Conservation (phyloP, 1,140 invertebrate species). For the Whitmania pigra region DNA sequence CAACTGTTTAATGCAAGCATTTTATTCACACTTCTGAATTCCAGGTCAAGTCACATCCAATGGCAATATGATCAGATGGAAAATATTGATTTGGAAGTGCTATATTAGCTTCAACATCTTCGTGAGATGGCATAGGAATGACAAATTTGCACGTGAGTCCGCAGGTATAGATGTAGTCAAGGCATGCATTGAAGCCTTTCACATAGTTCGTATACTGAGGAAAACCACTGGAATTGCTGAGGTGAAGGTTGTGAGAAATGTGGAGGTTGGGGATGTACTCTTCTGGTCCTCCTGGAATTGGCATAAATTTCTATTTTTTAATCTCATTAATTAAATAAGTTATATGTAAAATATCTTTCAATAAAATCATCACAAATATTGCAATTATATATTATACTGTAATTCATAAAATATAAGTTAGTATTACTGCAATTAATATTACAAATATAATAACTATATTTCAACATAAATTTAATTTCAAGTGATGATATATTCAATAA, state of each 20-base stretch:
- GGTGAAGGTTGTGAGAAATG: slow-evolving; percentile 31
- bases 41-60: slow-evolving; percentile 65
- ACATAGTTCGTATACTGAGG: slow-evolving; percentile 72
- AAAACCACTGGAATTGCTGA: slow-evolving; percentile 43
- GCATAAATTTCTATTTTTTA: slow-evolving; percentile 18
- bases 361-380: slow-evolving; percentile 25
- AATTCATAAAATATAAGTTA: too few relatives aligned
- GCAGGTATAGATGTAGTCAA: slow-evolving; percentile 75
- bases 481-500: not conserved
- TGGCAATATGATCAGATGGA: slow-evolving; percentile 81
- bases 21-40: too few relatives aligned
- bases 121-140: slow-evolving; percentile 62
- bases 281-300: slow-evolving; percentile 28
- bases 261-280: slow-evolving; percentile 28
- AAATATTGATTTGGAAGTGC: slow-evolving; percentile 72
- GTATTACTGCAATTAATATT: too few relatives aligned
- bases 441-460: not conserved
- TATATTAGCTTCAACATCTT: slow-evolving; percentile 55
- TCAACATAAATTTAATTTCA: not conserved
- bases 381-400: slow-evolving; percentile 15
- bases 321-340: slow-evolving; percentile 12
- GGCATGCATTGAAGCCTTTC: slow-evolving; percentile 62
- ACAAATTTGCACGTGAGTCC: slow-evolving; percentile 54
- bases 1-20: too few relatives aligned
- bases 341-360: slow-evolving; percentile 21